Percentiles rank a stretch among this genome's conserved stretches.
Evolutionary conservation across 2,888 invertebrate species (phyloP).

Genomic region (Xestoiulus laeticollis): DNA sequence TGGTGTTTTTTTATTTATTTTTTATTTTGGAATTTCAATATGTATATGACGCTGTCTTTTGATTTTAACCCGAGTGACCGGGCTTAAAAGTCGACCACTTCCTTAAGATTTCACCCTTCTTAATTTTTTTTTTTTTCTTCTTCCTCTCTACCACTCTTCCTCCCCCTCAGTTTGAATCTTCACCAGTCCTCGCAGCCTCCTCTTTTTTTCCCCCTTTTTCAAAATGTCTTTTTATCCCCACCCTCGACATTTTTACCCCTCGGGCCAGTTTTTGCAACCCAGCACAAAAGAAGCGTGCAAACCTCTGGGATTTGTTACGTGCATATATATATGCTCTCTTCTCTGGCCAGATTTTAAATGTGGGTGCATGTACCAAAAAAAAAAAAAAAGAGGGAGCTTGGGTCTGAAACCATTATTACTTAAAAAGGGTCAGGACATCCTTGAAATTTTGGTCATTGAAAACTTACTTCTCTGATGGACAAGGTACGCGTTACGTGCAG

Average conservation of each 20-base stretch:
- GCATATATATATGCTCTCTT: no score
- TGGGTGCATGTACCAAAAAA: no score
- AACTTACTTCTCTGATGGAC: no score
- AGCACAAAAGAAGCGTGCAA: conserved; percentile 1
- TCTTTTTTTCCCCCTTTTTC: background rate
- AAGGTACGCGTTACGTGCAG: no score
- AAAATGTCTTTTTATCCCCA: background rate
- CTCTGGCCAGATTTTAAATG: no score
- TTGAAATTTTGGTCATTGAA: no score
- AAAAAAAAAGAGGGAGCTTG: no score
- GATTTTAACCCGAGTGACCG: background rate
- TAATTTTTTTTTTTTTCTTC: background rate
- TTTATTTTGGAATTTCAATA: background rate
- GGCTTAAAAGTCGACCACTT: conserved; percentile 37
- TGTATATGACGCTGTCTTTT: background rate
- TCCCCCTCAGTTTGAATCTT: conserved; percentile 6
- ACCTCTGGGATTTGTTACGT: background rate
- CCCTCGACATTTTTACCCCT: conserved; percentile 3
- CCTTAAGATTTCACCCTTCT: conserved; percentile 40
- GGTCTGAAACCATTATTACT: no score
- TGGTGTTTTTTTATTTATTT: no score
- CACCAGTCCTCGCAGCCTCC: background rate
- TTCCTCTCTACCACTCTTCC: background rate
- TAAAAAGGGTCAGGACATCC: no score
- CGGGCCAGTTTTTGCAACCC: background rate